Conservation (phyloP, 1,140 invertebrate species). For the Amyelois transitella region DNA sequence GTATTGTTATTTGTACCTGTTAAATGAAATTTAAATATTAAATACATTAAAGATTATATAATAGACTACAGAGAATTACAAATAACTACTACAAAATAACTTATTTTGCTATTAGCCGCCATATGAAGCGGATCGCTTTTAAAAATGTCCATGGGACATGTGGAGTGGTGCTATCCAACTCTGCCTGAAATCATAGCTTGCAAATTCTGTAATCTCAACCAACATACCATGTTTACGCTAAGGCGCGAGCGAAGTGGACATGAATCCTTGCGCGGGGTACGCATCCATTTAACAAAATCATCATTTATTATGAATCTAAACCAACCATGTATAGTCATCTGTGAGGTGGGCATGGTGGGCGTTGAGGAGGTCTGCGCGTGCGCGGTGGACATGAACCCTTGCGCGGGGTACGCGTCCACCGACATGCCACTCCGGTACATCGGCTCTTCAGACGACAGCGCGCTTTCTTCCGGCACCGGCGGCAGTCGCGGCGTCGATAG, state of each 20-base stretch:
- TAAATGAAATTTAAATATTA: slow-evolving; percentile 11
- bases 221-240: too few relatives aligned
- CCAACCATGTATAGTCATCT: slow-evolving; percentile 62
- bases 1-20: slow-evolving; percentile 56
- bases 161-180: too few relatives aligned
- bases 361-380: slow-evolving; percentile 42
- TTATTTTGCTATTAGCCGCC: too few relatives aligned
- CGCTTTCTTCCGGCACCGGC: slow-evolving; percentile 74
- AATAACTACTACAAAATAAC: too few relatives aligned
- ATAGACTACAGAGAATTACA: too few relatives aligned
- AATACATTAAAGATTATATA: too few relatives aligned
- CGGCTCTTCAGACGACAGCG: slow-evolving; percentile 47
- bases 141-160: too few relatives aligned
- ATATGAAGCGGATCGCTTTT: too few relatives aligned
- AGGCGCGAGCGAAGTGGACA: slow-evolving; percentile 40
- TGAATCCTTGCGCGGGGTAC: slow-evolving; percentile 32
- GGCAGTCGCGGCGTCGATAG: slow-evolving; percentile 66
- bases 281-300: too few relatives aligned
- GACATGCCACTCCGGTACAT: slow-evolving; percentile 58
- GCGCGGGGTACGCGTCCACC: slow-evolving; percentile 49
- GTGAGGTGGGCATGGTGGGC: slow-evolving; percentile 59
- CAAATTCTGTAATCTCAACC: too few relatives aligned
- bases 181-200: too few relatives aligned
- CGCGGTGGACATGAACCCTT: slow-evolving; percentile 40
- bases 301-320: not conserved